Evolutionary conservation across 2,888 invertebrate species (phyloP), one percentile per base, ranked within the genome.

Genomic region (Neoaliturus tenellus): DNA sequence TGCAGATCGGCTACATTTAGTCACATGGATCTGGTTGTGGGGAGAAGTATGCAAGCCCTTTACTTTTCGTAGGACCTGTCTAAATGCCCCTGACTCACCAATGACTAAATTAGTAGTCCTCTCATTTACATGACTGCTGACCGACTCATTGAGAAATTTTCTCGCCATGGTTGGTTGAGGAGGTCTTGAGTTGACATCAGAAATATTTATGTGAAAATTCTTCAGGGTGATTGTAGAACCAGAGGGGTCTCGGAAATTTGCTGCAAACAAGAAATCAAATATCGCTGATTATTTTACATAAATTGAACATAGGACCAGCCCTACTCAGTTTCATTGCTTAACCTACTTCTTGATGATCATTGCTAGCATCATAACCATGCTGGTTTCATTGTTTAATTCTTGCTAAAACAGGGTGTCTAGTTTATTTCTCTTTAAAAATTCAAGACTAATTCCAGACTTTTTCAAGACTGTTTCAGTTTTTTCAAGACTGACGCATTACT

Each of bases 81-180:
- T 35, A 35, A 35, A 51, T 20, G 23, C n/a, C 8, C 4, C 81
- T 5, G 87, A 88, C 83, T 89, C 91, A 92, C 94, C 94, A 88
- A 94, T 91, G 83, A 92, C 92, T 75, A 94, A 88, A 5, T 91
- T 86, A 62, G 93, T 92, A 25, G 92, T 93, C 89, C 93, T 91
- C 83, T 93, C 93, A 86, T 91, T 92, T 55, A 91, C 91, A 3
- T 92, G 91, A 85, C 93, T 92, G 87, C 94, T 93, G 4, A 96
- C 96, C 44, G 96, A 95, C 91, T 97, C 96, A 89, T 96, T 97
- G 75, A 98, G 91, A 91, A 96, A 94, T 90, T 96, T 97, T 88
- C 96, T 93, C 44, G 97, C 97, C 87, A 96, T 91, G 82, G 95
- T 94, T 14, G 96, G 95, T 89, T 96, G 96, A 17, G 97, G 95